These are phyloP conservation scores for Falco peregrinus DNA, from an alignment of 2,797 vertebrate genomes.

Conservation along the genomic window DNA sequence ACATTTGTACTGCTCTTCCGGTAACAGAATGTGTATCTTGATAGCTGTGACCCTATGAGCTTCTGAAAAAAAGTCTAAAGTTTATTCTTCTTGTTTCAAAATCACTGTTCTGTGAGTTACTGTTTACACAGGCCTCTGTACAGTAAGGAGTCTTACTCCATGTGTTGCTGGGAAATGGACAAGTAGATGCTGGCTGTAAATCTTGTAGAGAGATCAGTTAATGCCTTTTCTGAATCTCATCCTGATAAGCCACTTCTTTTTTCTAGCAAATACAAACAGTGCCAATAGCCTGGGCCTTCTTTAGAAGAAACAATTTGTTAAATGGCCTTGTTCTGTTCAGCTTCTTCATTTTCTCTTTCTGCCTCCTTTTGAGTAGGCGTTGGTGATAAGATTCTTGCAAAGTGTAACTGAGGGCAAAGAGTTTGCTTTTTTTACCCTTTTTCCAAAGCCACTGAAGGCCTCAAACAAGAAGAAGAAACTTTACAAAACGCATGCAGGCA, in stretches of 20 bases:
- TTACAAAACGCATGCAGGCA: neutral
- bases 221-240: neutral
- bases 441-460: conserved; percentile 3
- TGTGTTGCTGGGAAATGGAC: neutral
- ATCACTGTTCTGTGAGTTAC: neutral
- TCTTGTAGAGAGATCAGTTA: neutral
- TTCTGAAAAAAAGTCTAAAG: conserved; percentile 37
- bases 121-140: conserved; percentile 8
- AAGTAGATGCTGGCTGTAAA: neutral
- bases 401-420: neutral
- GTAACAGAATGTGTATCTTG: conserved; percentile 44
- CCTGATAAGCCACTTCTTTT: neutral
- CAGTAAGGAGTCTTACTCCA: neutral
- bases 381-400: neutral
- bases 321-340: neutral
- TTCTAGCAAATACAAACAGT: neutral
- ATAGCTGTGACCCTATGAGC: conserved; percentile 28
- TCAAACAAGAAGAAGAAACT: conserved; percentile 42
- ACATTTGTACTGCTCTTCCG: conserved; percentile 51
- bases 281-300: neutral
- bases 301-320: neutral
- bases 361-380: neutral
- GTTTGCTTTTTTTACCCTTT: neutral
- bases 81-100: conserved; percentile 65
- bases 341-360: neutral